Conservation (phyloP, 1,140 invertebrate genomes). For the Eufriesea mexicana region DNA sequence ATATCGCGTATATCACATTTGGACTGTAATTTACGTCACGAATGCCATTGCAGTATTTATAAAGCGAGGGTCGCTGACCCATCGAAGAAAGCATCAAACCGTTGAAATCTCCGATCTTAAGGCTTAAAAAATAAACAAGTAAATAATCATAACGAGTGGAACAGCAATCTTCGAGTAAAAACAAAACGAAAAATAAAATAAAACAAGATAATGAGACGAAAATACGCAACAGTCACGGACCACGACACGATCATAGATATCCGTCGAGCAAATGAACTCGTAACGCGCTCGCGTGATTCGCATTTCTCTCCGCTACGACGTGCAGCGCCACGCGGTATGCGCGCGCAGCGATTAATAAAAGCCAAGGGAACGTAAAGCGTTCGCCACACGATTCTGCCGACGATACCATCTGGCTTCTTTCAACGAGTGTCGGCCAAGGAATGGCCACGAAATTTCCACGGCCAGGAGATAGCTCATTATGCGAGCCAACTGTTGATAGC, state of each 20-base stretch:
- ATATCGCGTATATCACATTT: background rate
- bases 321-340: constrained; percentile 24
- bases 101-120: too few species aligned
- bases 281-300: constrained; percentile 24
- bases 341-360: constrained; percentile 36
- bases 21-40: background rate
- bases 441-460: constrained; percentile 16
- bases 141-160: too few species aligned
- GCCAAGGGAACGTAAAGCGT: constrained; percentile 21
- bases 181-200: background rate
- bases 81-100: background rate
- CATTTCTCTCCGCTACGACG: constrained; percentile 30
- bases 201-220: too few species aligned
- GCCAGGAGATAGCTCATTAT: constrained; percentile 3
- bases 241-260: background rate
- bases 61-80: background rate
- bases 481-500: constrained; percentile 6
- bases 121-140: too few species aligned
- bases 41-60: background rate
- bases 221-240: background rate
- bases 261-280: constrained; percentile 38
- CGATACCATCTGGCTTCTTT: constrained; percentile 36
- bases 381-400: background rate
- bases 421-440: background rate
- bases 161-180: background rate